Percentiles rank a stretch among this genome's conserved stretches.
phyloP scores from a whole-genome alignment of 2,888 invertebrate genomes.

The Hydraecia micacea region DNA sequence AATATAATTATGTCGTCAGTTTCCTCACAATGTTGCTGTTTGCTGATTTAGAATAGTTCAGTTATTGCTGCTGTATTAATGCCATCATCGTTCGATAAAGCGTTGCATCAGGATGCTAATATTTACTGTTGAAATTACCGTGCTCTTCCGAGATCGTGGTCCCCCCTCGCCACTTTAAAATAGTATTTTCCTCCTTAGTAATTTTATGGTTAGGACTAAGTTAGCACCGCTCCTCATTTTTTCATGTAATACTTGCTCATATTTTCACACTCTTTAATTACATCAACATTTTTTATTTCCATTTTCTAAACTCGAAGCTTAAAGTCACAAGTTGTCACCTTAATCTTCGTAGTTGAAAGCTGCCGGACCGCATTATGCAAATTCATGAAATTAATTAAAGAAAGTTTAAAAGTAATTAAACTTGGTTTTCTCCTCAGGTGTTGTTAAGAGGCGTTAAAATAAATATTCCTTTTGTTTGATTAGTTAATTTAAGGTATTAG shows the following conservation, averaged over 20 bases:
- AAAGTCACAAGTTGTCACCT: constrained; percentile 53
- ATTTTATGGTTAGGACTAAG: neutral
- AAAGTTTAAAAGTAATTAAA: constrained; percentile 76
- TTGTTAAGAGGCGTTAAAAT: constrained; percentile 56
- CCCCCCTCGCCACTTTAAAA: neutral
- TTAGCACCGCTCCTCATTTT: neutral
- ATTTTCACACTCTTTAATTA: neutral
- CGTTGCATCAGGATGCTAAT: neutral
- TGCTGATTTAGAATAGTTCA: too few species aligned
- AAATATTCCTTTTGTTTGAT: constrained; percentile 58
- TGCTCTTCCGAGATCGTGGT: neutral
- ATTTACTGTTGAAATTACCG: neutral
- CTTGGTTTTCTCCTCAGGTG: constrained; percentile 72
- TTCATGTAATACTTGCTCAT: neutral
- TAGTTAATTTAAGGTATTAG: constrained; percentile 21
- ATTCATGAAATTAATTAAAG: constrained; percentile 74
- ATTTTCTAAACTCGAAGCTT: constrained; percentile 20
- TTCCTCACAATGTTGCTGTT: neutral
- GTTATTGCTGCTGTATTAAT: neutral
- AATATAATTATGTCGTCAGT: neutral
- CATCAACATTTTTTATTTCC: constrained; percentile 4
- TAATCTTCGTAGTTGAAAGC: constrained; percentile 49
- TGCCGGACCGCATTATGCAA: constrained; percentile 73
- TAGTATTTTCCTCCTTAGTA: neutral
- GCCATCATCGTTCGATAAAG: neutral